Conservation (phyloP, 37 sponge, comb jelly and placozoan species). For the Ephydatia muelleri region DNA sequence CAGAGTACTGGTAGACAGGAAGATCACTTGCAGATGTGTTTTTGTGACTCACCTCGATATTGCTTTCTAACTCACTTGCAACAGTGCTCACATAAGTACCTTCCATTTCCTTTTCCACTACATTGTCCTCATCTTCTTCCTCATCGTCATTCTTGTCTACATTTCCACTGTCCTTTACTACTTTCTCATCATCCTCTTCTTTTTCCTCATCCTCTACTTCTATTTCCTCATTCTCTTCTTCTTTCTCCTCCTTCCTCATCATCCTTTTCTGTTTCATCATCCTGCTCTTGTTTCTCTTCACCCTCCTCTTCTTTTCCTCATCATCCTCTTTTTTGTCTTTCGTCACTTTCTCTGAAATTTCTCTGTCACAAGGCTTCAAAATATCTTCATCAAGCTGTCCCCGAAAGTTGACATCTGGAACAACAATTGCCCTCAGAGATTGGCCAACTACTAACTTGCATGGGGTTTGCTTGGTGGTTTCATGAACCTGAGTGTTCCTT, state of each 20-base stretch:
- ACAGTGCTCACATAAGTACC: too few species aligned
- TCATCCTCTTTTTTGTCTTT: neutral
- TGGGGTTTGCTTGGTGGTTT: conserved; percentile 32
- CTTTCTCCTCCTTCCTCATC: conserved; percentile 8
- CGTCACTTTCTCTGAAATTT: neutral
- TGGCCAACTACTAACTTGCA: conserved; percentile 56
- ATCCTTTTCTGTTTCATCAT: neutral
- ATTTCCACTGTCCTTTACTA: neutral
- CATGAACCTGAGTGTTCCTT: conserved; percentile 55
- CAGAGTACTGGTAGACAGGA: too few species aligned
- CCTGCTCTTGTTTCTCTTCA: neutral
- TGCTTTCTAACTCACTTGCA: too few species aligned
- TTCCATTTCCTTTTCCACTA: neutral
- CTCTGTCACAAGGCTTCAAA: too few species aligned
- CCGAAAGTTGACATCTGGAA: conserved; percentile 23
- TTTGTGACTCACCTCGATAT: too few species aligned
- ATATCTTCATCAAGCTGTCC: conserved; percentile 39
- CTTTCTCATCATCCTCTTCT: neutral
- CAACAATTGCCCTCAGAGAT: conserved; percentile 33
- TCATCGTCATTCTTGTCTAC: neutral
- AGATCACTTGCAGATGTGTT: too few species aligned
- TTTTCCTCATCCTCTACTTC: neutral
- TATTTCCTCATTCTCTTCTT: neutral
- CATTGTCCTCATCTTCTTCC: neutral
- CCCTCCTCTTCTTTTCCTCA: neutral